A percentile compares a stretch with the other conserved stretches of the same genome.
Evolutionary conservation across 2,888 invertebrate species (phyloP).

Genomic region (Callyntrura sp.): DNA sequence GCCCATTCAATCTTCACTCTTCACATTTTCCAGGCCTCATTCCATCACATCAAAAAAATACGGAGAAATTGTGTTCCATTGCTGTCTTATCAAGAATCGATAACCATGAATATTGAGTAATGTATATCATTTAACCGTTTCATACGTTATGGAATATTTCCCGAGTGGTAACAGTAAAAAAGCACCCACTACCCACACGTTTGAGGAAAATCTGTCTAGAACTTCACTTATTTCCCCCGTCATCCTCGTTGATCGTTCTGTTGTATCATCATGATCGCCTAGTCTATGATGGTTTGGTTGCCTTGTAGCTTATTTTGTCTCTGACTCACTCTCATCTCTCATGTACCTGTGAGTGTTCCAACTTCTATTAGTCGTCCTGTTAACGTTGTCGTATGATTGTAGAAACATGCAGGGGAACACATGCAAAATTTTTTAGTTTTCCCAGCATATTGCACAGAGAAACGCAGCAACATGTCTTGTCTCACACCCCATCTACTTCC

Average conservation of each 20-base stretch:
- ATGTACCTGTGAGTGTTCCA: conserved; percentile 20
- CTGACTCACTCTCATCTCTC: not conserved
- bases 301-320: not conserved
- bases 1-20: not conserved
- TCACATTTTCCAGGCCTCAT: not conserved
- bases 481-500: conserved; percentile 52
- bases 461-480: conserved; percentile 41
- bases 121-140: conserved; percentile 44
- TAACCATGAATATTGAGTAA: conserved; percentile 49
- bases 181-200: not conserved
- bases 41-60: conserved; percentile 12
- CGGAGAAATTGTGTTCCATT: not conserved
- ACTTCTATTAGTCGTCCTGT: not conserved
- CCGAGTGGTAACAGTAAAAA: not conserved
- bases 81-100: conserved; percentile 35
- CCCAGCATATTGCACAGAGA: conserved; percentile 24
- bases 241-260: conserved; percentile 40
- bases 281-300: not conserved
- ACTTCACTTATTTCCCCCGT: not conserved
- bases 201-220: conserved; percentile 21
- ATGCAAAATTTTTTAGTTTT: conserved; percentile 46
- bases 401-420: conserved; percentile 9
- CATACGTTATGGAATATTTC: not conserved
- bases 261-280: not conserved
- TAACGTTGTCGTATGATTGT: not conserved